A percentile compares a stretch with the other conserved stretches of the same genome.
Conservation (phyloP, 2,888 invertebrate species). For the Caenorhabditis afra region DNA sequence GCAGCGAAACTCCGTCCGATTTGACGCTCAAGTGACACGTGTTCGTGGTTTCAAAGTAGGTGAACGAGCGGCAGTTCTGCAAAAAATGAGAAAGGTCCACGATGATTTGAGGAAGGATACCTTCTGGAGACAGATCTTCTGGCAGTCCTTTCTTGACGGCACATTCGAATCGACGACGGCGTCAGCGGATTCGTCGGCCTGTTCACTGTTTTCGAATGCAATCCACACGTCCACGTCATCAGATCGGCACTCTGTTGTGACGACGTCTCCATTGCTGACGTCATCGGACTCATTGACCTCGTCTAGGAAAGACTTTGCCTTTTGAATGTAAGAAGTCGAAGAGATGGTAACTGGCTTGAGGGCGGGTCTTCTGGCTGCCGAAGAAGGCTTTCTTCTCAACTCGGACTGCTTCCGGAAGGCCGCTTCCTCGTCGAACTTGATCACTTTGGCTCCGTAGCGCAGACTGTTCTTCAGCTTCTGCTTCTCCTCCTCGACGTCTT, state of each 20-base stretch:
- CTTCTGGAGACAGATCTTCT: slow-evolving; percentile 61
- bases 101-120: background rate
- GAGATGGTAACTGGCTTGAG: slow-evolving; percentile 55
- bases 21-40: slow-evolving; percentile 61
- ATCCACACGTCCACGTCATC: slow-evolving; percentile 67
- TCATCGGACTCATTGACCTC: slow-evolving; percentile 61
- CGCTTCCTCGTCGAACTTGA: slow-evolving; percentile 60
- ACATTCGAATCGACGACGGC: slow-evolving; percentile 47
- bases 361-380: slow-evolving; percentile 22
- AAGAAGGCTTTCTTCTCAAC: slow-evolving; percentile 57
- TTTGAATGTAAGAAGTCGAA: slow-evolving; percentile 62
- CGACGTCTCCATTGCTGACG: slow-evolving; percentile 2
- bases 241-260: slow-evolving; percentile 57
- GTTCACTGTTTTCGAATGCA: slow-evolving; percentile 69
- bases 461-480: slow-evolving; percentile 43
- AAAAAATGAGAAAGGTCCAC: background rate
- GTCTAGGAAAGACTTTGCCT: slow-evolving; percentile 66
- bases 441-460: slow-evolving; percentile 55
- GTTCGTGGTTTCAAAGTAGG: slow-evolving; percentile 67
- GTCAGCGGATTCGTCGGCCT: slow-evolving; percentile 52
- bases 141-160: slow-evolving; percentile 61
- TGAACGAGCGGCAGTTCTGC: slow-evolving; percentile 64
- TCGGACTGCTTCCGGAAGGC: slow-evolving; percentile 55
- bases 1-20: slow-evolving; percentile 65
- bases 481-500: slow-evolving; percentile 26